Evolutionary conservation across 2,113 vertebrate genomes (phyloP).

Genomic region (Scortum barcoo): DNA sequence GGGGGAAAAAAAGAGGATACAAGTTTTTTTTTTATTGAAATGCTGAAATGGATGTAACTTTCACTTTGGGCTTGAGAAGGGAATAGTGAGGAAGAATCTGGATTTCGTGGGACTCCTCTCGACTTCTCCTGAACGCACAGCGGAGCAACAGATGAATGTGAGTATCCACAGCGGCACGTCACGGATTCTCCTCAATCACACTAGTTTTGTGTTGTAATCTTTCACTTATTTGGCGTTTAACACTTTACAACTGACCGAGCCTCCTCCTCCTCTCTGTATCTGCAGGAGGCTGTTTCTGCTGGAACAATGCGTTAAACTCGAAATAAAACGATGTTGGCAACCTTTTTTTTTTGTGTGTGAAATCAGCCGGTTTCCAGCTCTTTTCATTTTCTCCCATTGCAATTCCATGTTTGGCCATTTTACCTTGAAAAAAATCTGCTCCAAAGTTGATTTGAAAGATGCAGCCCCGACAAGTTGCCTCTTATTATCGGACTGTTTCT

Average conservation of each 20-base stretch:
- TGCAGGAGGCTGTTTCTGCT: background rate
- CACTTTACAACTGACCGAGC: background rate
- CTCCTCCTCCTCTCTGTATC: too few relatives aligned
- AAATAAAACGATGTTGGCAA: background rate
- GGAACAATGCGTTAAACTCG: background rate
- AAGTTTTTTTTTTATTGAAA: background rate
- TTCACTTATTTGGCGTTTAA: background rate
- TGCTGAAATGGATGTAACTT: conserved; percentile 82
- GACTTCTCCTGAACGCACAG: conserved; percentile 27
- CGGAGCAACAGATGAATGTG: conserved; percentile 82
- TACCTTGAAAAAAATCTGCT: background rate
- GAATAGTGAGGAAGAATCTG: conserved; percentile 46
- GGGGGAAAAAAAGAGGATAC: conserved; percentile 28
- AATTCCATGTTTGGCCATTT: background rate
- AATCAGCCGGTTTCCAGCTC: background rate
- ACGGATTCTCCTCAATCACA: background rate
- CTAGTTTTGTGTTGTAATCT: too few relatives aligned
- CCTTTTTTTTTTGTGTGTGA: background rate
- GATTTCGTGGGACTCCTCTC: conserved; percentile 27
- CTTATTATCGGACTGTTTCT: background rate
- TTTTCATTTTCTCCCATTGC: background rate
- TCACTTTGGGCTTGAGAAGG: conserved; percentile 39
- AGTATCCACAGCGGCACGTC: conserved; percentile 66
- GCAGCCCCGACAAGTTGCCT: background rate
- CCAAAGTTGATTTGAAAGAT: conserved; percentile 1